Conservation (phyloP, 2,113 vertebrate species). For the Paradoxurus hermaphroditus region DNA sequence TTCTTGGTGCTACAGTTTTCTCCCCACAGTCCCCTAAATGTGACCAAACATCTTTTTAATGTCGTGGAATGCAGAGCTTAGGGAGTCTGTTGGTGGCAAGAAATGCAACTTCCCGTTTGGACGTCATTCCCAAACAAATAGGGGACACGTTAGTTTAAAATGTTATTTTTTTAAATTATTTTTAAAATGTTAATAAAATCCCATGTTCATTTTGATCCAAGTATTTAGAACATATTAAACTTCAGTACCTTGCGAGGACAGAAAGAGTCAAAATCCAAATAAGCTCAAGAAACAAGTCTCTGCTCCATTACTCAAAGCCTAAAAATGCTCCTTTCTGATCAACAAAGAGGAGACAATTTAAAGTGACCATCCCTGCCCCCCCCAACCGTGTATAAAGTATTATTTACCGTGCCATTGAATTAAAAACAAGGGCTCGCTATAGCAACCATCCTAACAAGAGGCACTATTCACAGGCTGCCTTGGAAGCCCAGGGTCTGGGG, state of each 20-base stretch:
- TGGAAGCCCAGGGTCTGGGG: conserved; percentile 58
- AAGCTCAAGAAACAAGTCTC: conserved; percentile 58
- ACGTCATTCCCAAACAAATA: neutral
- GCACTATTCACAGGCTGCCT: conserved; percentile 61
- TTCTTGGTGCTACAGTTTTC: neutral
- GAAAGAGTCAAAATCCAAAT: neutral
- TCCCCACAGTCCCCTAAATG: neutral
- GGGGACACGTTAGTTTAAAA: neutral
- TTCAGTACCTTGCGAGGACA: neutral
- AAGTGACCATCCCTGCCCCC: conserved; percentile 75
- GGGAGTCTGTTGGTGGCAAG: neutral
- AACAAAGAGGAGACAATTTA: conserved; percentile 73
- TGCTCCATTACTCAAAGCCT: neutral
- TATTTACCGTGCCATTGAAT: conserved; percentile 81
- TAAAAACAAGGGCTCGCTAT: conserved; percentile 80
- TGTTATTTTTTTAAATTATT: neutral
- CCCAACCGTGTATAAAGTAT: conserved; percentile 75
- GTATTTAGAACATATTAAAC: neutral
- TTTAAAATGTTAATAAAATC: neutral
- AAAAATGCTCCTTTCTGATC: conserved; percentile 51
- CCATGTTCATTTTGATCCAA: neutral
- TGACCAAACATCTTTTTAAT: neutral
- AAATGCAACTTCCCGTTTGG: neutral
- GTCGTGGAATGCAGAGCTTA: neutral
- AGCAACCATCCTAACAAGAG: conserved; percentile 77